phyloP scores from a whole-genome alignment of 2,888 invertebrate species.

The Cacoxenus indagator region DNA sequence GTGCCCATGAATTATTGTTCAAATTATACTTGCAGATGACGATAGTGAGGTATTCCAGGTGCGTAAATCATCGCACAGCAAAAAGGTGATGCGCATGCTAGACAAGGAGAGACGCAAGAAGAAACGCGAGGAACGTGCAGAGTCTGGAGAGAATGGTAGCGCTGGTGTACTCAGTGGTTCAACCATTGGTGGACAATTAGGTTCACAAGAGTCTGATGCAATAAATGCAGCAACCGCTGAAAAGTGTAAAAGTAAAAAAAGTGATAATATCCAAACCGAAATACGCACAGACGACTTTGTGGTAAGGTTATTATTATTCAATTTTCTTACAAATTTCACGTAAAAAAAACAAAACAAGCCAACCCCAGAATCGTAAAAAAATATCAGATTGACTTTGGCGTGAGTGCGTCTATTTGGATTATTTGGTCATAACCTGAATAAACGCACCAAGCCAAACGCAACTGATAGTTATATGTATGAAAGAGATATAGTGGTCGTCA shows the following conservation, averaged over 20 bases:
- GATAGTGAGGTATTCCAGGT: constrained; percentile 94
- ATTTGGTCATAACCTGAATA: neutral
- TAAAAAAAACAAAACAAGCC: constrained; percentile 37
- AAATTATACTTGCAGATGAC: constrained; percentile 72
- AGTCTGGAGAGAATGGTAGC: constrained; percentile 33
- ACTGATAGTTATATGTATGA: no score
- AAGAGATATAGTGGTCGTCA: no score
- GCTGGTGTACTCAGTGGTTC: neutral
- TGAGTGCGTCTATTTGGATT: constrained; percentile 1
- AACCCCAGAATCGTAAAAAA: constrained; percentile 26
- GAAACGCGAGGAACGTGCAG: constrained; percentile 62
- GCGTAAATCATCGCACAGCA: constrained; percentile 94
- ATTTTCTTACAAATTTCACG: constrained; percentile 56
- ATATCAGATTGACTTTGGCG: constrained; percentile 32
- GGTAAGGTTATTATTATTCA: constrained; percentile 74
- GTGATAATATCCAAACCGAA: constrained; percentile 76
- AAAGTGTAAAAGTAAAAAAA: constrained; percentile 69
- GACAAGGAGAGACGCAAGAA: constrained; percentile 79
- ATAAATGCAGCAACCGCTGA: constrained; percentile 28
- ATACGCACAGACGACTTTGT: constrained; percentile 80
- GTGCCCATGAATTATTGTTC: neutral
- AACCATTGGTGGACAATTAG: constrained; percentile 3
- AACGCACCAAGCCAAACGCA: neutral
- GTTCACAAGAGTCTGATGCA: constrained; percentile 38
- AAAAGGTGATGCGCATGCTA: constrained; percentile 86